These are phyloP conservation scores for Gryllus bimaculatus DNA, from an alignment of 1,140 invertebrate species.

Conservation along the genomic window DNA sequence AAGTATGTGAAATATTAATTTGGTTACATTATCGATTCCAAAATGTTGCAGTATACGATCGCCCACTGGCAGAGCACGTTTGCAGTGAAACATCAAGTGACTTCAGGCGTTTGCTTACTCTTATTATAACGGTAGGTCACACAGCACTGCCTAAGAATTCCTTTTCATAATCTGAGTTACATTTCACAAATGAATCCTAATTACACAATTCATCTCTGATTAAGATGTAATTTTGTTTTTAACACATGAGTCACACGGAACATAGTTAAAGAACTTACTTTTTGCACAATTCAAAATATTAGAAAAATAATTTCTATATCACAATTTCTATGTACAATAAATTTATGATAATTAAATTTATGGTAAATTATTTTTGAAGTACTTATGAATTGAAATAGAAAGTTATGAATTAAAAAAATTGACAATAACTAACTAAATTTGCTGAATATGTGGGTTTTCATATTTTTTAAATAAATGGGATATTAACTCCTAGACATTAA, in stretches of 20 bases:
- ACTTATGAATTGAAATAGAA: no score
- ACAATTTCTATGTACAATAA: no score
- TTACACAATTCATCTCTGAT: background rate
- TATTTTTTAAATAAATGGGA: no score
- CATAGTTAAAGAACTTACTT: no score
- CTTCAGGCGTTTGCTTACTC: constrained; percentile 60
- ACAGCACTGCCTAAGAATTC: background rate
- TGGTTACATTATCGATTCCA: background rate
- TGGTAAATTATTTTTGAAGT: no score
- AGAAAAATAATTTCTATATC: no score
- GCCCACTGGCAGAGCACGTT: constrained; percentile 64
- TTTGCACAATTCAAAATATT: no score
- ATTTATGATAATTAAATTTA: no score
- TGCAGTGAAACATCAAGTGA: constrained; percentile 69
- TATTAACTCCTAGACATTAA: no score
- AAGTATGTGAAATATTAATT: background rate
- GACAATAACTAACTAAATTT: no score
- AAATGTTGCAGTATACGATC: constrained; percentile 48
- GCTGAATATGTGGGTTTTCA: no score
- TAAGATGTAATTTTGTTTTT: background rate
- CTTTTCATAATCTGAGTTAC: background rate
- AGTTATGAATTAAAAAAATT: no score
- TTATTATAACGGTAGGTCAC: constrained; percentile 43
- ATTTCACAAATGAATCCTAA: background rate
- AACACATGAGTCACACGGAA: background rate